phyloP scores from a whole-genome alignment of 2,113 vertebrate genomes.

The Scalopus aquaticus region DNA sequence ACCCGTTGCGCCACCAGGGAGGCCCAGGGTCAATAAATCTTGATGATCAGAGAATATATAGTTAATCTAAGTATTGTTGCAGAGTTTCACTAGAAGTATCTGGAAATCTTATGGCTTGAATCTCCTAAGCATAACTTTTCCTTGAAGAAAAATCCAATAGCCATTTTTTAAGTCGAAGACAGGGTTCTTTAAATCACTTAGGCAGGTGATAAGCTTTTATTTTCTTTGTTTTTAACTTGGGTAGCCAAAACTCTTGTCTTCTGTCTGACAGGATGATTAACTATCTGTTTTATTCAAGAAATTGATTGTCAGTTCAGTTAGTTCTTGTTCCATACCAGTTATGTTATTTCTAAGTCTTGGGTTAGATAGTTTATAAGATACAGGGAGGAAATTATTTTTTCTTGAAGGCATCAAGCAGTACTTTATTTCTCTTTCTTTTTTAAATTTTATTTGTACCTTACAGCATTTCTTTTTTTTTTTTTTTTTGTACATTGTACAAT shows the following conservation, averaged over 20 bases:
- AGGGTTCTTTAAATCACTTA: conserved; percentile 22
- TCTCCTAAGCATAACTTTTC: conserved; percentile 43
- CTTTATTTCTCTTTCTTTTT: too few relatives aligned
- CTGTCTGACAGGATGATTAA: not conserved
- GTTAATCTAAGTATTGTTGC: conserved; percentile 26
- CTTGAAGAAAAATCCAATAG: conserved; percentile 16
- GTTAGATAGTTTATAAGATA: conserved; percentile 22
- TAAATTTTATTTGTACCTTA: too few relatives aligned
- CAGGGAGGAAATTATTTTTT: too few relatives aligned
- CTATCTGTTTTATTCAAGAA: not conserved
- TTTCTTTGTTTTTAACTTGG: conserved; percentile 19
- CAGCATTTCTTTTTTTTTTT: too few relatives aligned
- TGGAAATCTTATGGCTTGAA: conserved; percentile 15
- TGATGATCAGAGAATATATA: conserved; percentile 51
- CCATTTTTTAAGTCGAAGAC: conserved; percentile 29
- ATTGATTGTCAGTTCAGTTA: not conserved
- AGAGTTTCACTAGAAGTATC: conserved; percentile 32
- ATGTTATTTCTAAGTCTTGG: conserved; percentile 14
- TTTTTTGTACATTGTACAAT: too few relatives aligned
- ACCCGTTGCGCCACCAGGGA: too few relatives aligned
- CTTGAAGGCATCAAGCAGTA: too few relatives aligned
- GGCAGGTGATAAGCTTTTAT: not conserved
- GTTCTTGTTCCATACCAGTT: not conserved
- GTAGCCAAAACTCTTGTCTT: not conserved
- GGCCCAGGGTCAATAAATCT: conserved; percentile 62